Conservation (phyloP, 1,140 invertebrate genomes). For the Hermatobates lingyangjiaoensis region DNA sequence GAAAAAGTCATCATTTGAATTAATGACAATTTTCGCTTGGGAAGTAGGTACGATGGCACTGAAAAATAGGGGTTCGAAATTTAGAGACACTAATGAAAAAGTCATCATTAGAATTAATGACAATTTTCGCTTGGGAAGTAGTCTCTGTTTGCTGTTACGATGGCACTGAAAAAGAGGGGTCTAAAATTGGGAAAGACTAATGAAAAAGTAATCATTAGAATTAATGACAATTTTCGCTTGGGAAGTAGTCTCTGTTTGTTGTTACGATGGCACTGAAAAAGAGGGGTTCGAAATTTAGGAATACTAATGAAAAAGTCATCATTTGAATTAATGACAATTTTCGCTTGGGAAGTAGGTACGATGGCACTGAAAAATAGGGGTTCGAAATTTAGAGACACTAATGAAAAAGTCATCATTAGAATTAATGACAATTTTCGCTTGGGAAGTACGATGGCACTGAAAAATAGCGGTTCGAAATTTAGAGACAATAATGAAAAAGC, state of each 20-base stretch:
- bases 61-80: background rate
- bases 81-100: background rate
- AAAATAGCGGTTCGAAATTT: too few relatives aligned
- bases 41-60: background rate
- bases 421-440: too few relatives aligned
- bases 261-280: constrained; percentile 75
- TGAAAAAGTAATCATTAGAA: too few relatives aligned
- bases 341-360: constrained; percentile 71
- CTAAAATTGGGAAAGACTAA: constrained; percentile 14
- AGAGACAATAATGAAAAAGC: too few relatives aligned
- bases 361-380: constrained; percentile 54
- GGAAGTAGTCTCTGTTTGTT: constrained; percentile 58
- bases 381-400: constrained; percentile 16
- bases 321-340: too few relatives aligned
- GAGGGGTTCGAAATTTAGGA: constrained; percentile 16
- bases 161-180: constrained; percentile 47
- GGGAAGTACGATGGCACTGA: background rate
- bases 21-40: background rate
- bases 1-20: background rate
- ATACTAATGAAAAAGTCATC: background rate
- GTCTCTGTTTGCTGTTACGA: constrained; percentile 65
- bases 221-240: too few relatives aligned
- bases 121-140: constrained; percentile 32
- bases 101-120: background rate
- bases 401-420: background rate